A percentile compares a stretch with the other conserved stretches of the same genome.
These are phyloP conservation scores for Ispidina picta DNA, from an alignment of 2,797 vertebrate genomes.

Conservation along the genomic window DNA sequence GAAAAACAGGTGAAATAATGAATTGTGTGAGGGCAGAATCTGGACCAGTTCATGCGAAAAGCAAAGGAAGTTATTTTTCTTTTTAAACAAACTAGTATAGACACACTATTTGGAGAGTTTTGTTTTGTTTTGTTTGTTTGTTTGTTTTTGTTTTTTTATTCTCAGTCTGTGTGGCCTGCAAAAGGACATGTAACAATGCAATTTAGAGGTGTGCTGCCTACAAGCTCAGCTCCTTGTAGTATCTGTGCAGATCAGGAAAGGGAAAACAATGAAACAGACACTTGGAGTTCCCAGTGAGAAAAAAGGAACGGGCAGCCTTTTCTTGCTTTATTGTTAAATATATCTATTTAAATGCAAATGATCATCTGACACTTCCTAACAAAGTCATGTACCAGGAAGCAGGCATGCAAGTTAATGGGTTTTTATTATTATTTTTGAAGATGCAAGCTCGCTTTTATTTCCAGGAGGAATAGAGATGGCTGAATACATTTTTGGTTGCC, in stretches of 20 bases:
- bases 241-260: not conserved
- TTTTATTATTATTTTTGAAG: not conserved
- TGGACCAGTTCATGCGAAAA: not conserved
- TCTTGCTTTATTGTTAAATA: conserved; percentile 47
- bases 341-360: conserved; percentile 64
- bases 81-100: not conserved
- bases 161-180: not conserved
- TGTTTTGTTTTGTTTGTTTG: not conserved
- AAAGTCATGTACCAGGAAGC: conserved; percentile 30
- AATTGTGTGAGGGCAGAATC: not conserved
- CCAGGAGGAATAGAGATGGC: not conserved
- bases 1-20: not conserved
- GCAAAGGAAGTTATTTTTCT: not conserved
- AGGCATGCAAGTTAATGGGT: not conserved
- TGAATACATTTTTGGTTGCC: not conserved
- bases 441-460: conserved; percentile 21
- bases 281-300: conserved; percentile 13
- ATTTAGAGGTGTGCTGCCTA: conserved; percentile 18
- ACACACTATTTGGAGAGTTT: not conserved
- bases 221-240: not conserved
- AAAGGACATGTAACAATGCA: not conserved
- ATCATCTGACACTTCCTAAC: conserved; percentile 42
- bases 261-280: conserved; percentile 40
- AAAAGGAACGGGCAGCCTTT: conserved; percentile 17
- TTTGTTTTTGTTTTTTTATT: not conserved